Conservation (phyloP, 2,113 vertebrate species). For the Platysternon megacephalum region DNA sequence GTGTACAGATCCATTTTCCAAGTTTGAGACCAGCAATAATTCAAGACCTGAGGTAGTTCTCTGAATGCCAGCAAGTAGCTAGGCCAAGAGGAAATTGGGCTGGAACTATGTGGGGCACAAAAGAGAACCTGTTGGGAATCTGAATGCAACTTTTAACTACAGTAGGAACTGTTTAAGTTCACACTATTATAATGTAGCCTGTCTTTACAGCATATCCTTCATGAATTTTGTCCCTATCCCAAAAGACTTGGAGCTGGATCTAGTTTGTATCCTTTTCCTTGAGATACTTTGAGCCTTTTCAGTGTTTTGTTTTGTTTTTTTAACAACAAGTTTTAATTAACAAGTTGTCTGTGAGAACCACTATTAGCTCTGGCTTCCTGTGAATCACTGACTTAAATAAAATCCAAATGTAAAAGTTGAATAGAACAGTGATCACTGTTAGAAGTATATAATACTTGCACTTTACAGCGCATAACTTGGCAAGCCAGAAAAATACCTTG, state of each 20-base stretch:
- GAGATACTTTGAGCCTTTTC: background rate
- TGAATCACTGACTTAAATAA: background rate
- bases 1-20: background rate
- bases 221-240: background rate
- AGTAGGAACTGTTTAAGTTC: background rate
- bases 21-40: fast-evolving
- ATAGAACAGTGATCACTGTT: background rate
- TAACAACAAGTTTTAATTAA: fast-evolving
- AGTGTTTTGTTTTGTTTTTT: too few species aligned
- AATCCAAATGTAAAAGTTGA: background rate
- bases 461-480: background rate
- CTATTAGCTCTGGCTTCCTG: background rate
- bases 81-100: slow-evolving; percentile 9
- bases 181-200: background rate
- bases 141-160: background rate
- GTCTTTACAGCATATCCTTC: slow-evolving; percentile 1
- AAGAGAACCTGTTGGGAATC: background rate
- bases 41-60: background rate
- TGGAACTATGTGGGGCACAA: background rate
- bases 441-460: fast-evolving
- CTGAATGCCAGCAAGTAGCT: background rate
- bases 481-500: background rate
- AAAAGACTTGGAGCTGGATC: fast-evolving
- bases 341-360: background rate
- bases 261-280: background rate